phyloP scores from a whole-genome alignment of 2,797 vertebrate genomes.

The Rhinella marina region DNA sequence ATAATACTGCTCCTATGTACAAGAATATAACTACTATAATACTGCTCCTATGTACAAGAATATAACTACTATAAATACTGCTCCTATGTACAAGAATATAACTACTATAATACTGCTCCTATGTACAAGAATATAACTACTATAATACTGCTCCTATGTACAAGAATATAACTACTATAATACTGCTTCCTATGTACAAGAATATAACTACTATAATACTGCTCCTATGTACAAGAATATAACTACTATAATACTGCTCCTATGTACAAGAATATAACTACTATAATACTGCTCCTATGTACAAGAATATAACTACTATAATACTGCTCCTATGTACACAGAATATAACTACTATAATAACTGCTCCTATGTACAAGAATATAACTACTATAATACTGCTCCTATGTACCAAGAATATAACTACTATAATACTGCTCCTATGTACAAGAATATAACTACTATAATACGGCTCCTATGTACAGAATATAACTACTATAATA shows the following conservation, averaged over 20 bases:
- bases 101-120: conserved; percentile 7
- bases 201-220: conserved; percentile 10
- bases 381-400: no score
- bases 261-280: neutral
- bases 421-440: conserved; percentile 16
- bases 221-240: neutral
- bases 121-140: conserved; percentile 16
- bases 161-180: conserved; percentile 13
- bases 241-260: neutral
- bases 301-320: conserved; percentile 1
- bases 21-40: conserved; percentile 8
- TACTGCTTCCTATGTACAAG: neutral
- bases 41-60: conserved; percentile 5
- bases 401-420: conserved; percentile 15
- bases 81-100: conserved; percentile 5
- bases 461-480: no score
- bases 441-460: no score
- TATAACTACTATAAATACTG: conserved; percentile 23
- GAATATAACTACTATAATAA: no score
- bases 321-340: neutral
- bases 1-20: conserved; percentile 9
- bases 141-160: conserved; percentile 1
- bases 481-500: conserved; percentile 21
- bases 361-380: no score
- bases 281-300: neutral